Evolutionary conservation across 2,888 invertebrate species (phyloP), one percentile per base, ranked within the genome.

Genomic region (Drosophila quinaria): DNA sequence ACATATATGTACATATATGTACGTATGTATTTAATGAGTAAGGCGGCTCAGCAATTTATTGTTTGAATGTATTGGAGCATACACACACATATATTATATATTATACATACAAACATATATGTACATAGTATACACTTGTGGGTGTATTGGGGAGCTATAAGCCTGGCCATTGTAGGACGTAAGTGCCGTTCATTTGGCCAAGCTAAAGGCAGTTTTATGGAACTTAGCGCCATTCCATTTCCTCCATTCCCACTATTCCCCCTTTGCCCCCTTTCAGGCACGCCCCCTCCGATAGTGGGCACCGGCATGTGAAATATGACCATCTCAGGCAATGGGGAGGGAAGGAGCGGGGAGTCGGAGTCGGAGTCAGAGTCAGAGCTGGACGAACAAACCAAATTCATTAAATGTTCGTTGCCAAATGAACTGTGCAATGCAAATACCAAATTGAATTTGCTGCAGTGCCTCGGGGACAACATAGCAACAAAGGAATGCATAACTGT

Each of bases 31-130:
- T 81, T 83, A 83, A 87, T 83, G 79, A 83, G 77, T 42, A n/a
- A 52, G 71, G 79, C 83, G 81, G 70, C 54, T 55, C 46, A 42
- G 66, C 74, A 86, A 86, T 86, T 83, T 81, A 86, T 86, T 81
- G 74, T 71, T 55, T 69, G 61, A 33, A 49, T 52, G 49, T 47
- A 58, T 65, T 70, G 60, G 51, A 33, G 17, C 39, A 17, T n/a
- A 39, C 49, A 42, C 17, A 39, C 47, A 25, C 1, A 42, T 6
- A 13, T n/a, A 31, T 3, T 10, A 25, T 2, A 37, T 13, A 31
- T 9, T 8, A n/a, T 35, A 11, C 3, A 35, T 10, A 4, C 10
- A 19, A 51, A n/a, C n/a, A 25, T 35, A 22, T 49, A 9, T 5
- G n/a, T 44, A 13, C 37, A 25, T 44, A 4, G 8, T 8, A 1